Evolutionary conservation across 1,140 invertebrate genomes (phyloP).

Genomic region (Diachasma alloeum): DNA sequence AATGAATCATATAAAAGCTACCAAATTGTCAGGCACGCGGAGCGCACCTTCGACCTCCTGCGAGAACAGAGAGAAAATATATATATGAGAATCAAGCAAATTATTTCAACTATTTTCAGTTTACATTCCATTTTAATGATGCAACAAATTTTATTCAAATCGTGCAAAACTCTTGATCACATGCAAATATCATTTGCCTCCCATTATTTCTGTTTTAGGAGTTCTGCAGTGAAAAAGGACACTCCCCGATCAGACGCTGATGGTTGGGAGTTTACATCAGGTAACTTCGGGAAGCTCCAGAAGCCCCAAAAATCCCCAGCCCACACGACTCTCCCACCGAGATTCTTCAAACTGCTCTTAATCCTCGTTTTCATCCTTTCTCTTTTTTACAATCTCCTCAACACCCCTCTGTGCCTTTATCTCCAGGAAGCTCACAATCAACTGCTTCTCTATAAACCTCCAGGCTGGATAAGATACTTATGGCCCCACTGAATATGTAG

Average conservation of each 20-base stretch:
- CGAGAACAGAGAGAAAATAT: too few species aligned
- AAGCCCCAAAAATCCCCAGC: neutral
- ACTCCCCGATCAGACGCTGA: slow-evolving; percentile 30
- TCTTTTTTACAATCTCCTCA: neutral
- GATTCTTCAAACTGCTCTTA: neutral
- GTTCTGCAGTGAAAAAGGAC: neutral
- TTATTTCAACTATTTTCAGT: too few species aligned
- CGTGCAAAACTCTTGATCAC: too few species aligned
- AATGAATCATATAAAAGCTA: too few species aligned
- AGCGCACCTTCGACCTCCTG: too few species aligned
- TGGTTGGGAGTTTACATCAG: slow-evolving; percentile 52
- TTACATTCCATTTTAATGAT: too few species aligned
- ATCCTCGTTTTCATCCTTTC: neutral
- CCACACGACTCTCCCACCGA: neutral
- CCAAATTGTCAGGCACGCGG: too few species aligned
- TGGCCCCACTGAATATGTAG: neutral
- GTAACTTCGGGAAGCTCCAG: slow-evolving; percentile 36
- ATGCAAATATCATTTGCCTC: too few species aligned
- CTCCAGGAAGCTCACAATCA: neutral
- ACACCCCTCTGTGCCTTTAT: neutral
- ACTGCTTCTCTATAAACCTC: neutral
- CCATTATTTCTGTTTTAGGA: neutral
- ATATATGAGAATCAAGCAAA: too few species aligned
- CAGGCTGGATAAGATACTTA: neutral
- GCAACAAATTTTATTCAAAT: too few species aligned